Evolutionary conservation across 2,888 invertebrate genomes (phyloP).

Genomic region (Hirtodrosophila trivittata): DNA sequence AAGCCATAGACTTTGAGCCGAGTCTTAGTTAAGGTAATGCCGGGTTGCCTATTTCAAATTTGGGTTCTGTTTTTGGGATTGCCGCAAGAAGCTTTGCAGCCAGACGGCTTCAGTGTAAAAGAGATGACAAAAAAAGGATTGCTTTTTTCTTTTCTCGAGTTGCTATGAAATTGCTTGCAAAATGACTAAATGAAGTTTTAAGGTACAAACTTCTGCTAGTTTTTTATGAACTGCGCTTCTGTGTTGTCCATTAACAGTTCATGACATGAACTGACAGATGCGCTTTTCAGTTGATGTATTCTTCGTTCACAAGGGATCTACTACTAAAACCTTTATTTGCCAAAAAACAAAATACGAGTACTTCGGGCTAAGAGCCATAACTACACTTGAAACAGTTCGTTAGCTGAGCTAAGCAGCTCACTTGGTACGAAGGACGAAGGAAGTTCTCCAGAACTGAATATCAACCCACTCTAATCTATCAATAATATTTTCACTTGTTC

Average conservation of each 20-base stretch:
- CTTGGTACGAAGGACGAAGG: not conserved
- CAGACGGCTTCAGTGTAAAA: conserved; percentile 18
- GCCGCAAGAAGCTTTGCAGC: conserved; percentile 19
- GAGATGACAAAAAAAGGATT: conserved; percentile 15
- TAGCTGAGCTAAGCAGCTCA: conserved; percentile 1
- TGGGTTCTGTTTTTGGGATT: conserved; percentile 12
- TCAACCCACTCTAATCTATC: conserved; percentile 67
- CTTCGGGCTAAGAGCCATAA: conserved; percentile 11
- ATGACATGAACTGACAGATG: no score
- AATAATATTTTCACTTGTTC: conserved; percentile 71
- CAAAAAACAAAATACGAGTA: no score
- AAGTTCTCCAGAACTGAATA: conserved; percentile 3
- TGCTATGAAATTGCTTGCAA: conserved; percentile 26
- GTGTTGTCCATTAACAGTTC: conserved; percentile 14
- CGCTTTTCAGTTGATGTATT: no score
- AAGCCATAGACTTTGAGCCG: conserved; percentile 54
- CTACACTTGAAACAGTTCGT: conserved; percentile 27
- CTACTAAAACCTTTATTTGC: no score
- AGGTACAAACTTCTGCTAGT: conserved; percentile 2
- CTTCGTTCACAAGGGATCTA: no score
- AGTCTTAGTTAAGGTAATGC: conserved; percentile 60
- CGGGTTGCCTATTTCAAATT: conserved; percentile 37
- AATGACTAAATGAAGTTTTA: conserved; percentile 43
- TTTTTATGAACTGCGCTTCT: conserved; percentile 2
- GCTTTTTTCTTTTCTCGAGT: conserved; percentile 9